Evolutionary conservation across 2,797 vertebrate species (phyloP), one percentile per base, ranked within the genome.

Genomic region (Ptychobarbus kaznakovi): DNA sequence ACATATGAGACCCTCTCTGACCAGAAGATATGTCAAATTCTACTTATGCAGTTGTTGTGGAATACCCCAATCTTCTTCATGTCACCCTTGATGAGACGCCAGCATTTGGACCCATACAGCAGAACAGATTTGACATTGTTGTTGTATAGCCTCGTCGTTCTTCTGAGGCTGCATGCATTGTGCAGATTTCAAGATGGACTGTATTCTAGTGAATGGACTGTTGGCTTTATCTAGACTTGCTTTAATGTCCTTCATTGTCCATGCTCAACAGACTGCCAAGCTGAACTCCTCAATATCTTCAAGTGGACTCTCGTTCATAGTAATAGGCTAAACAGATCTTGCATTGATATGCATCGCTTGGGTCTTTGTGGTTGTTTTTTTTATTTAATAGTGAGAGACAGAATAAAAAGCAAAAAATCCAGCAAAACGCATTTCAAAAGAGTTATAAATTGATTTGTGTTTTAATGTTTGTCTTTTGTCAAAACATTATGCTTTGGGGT

Each of bases 231-330:
- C 22, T 38, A 61, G 49, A 3, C 73, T 76, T 76, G 49, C 73
- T 77, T 40, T 75, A 20, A 75, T 75, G 16, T 53, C 4, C 18
- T 40, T 58, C 22, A 51, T 12, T 81, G 61, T 81, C 44, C 61
- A 69, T 76, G n/a, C 70, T 76, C 69, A 81, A 75, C 51, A 81
- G 58, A 38, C 58, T 81, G 35, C 84, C 42, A n/a, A 65, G 53
- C 56, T 86, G 63, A 82, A 82, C 11, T 82, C 63, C 13, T 86
- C 61, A 80, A 56, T 32, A 56, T 35, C 18, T 53, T 56, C 53
- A 56, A 56, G 53, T 22, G 1, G 20, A 7, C 51, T 53, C 51
- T 18, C 18, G 9, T 22, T 22, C 53, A 20, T 2, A 56, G 53
- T 56, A 58, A 58, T 11, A 11, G 9, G 22, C n/a, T 58, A 3